phyloP scores from a whole-genome alignment of 2,888 invertebrate genomes.

The Meandrusa payeni region DNA sequence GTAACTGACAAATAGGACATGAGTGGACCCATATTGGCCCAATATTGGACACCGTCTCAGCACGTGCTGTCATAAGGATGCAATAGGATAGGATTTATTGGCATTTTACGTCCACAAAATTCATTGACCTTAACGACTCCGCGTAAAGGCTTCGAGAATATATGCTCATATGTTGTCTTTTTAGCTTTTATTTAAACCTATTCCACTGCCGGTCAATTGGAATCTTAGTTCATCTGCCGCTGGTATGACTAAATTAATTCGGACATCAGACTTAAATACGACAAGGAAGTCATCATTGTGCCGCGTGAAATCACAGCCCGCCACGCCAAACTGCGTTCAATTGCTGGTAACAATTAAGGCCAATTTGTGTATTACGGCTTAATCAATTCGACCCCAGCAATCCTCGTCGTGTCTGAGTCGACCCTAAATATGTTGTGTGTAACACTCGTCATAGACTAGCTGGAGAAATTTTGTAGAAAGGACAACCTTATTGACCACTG shows the following conservation, averaged over 20 bases:
- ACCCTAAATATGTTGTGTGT: conserved; percentile 32
- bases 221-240: background rate
- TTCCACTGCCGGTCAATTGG: too few relatives aligned
- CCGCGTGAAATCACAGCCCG: conserved; percentile 32
- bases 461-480: conserved; percentile 3
- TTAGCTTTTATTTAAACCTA: too few relatives aligned
- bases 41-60: too few relatives aligned
- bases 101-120: too few relatives aligned
- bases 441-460: conserved; percentile 18
- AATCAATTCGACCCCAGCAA: conserved; percentile 54
- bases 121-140: too few relatives aligned
- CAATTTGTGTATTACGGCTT: conserved; percentile 42
- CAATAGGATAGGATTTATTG: too few relatives aligned
- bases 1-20: too few relatives aligned
- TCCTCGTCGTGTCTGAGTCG: conserved; percentile 34
- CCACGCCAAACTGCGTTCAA: conserved; percentile 36
- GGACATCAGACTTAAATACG: conserved; percentile 22
- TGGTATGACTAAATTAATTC: conserved; percentile 14
- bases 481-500: background rate
- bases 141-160: too few relatives aligned
- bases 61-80: too few relatives aligned
- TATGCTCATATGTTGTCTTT: background rate
- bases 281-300: conserved; percentile 32
- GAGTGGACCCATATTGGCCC: too few relatives aligned
- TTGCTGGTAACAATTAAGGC: conserved; percentile 52